Base-by-base conservation (phyloP, 2,113 vertebrate species). In the Bufo bufo region DNA sequence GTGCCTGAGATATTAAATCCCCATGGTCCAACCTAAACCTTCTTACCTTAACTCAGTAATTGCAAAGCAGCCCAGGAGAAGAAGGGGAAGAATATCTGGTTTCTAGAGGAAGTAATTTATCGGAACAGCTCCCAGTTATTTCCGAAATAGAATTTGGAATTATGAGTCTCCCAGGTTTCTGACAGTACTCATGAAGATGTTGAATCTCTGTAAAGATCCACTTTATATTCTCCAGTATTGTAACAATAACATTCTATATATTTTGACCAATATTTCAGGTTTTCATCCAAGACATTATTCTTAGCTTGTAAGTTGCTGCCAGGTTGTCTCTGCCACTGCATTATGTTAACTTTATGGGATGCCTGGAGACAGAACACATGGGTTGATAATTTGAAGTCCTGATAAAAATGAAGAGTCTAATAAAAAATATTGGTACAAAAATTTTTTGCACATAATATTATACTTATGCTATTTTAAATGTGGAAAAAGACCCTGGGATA, bases 31-130 rank as follows among this genome's bases (percentile, higher is more conserved):
- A 63, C 20, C 65, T 23, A 91, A 82, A 79, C 0, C 79, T 90
- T 91, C 88, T 89, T 84, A 84, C 33, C 10, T 87, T 66, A 50
- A 4, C 78, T 10, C 8, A 79, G 87, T 89, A 79, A 77, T 87
- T 87, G 54, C 43, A 85, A 52, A 85, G 8, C 10, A 82, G 63
- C 87, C 84, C 87, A 4, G 1, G 75, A 87, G 89, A 91, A 89
- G 84, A 33, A 77, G n/a, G 74, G 83, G 65, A 90, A 45, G 87
- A 80, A 89, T 83, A 54, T 33, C 58, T 77, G 8, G 6, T 85
- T 92, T 90, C 71, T 89, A 71, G 90, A 90, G 84, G 82, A 92
- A 90, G 90, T 86, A 83, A 88, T 85, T 82, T 79, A 81, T 84
- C 87, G 69, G 59, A 91, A 85, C 6, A 89, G 59, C 8, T 85